phyloP scores from a whole-genome alignment of 2,888 invertebrate genomes.

The Orthonevra nobilis region DNA sequence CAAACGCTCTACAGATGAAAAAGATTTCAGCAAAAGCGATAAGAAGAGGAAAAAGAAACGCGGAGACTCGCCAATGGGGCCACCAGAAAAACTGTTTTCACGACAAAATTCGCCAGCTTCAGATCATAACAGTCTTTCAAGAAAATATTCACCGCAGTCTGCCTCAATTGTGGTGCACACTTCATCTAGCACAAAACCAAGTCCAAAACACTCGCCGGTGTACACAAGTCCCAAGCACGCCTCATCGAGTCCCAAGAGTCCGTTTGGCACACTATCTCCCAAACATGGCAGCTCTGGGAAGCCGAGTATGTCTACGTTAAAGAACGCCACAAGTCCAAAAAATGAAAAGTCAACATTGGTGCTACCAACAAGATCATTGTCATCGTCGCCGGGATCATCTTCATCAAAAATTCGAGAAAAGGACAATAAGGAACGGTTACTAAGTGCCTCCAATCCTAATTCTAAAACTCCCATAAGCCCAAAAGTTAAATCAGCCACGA shows the following conservation, averaged over 20 bases:
- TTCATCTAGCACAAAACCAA: conserved; percentile 79
- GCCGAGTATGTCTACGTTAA: conserved; percentile 93
- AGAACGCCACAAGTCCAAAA: conserved; percentile 88
- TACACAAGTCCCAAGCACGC: conserved; percentile 88
- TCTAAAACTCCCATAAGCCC: conserved; percentile 55
- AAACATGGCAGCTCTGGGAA: conserved; percentile 90
- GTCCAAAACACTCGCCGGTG: conserved; percentile 89
- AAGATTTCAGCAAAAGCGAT: conserved; percentile 82
- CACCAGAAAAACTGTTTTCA: conserved; percentile 89
- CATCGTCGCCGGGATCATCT: conserved; percentile 43
- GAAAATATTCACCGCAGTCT: conserved; percentile 84
- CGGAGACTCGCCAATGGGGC: conserved; percentile 83
- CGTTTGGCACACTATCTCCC: conserved; percentile 88
- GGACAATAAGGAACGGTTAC: conserved; percentile 75
- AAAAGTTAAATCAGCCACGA: conserved; percentile 57
- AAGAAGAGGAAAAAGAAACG: conserved; percentile 89
- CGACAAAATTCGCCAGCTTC: conserved; percentile 82
- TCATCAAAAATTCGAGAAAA: conserved; percentile 77
- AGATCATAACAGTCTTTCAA: conserved; percentile 84
- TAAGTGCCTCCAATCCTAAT: conserved; percentile 28
- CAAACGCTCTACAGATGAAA: conserved; percentile 76
- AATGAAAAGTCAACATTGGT: conserved; percentile 81
- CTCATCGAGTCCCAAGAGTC: conserved; percentile 88
- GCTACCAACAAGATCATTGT: conserved; percentile 33
- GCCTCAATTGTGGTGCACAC: conserved; percentile 77